Conservation (phyloP, 2,113 vertebrate genomes). For the Rhinopomastus cyanomelas region DNA sequence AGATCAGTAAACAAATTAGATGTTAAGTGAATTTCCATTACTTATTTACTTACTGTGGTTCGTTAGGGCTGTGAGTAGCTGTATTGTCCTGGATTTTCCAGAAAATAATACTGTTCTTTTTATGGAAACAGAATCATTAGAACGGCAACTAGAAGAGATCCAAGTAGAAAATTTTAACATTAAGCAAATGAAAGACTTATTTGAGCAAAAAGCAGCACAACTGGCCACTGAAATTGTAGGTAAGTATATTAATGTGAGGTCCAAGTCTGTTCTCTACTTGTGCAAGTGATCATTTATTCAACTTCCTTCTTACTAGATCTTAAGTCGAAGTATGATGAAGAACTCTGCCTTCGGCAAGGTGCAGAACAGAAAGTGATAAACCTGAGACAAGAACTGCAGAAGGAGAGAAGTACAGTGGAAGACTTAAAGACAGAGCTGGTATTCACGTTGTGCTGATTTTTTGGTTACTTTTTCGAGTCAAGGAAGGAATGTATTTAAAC, state of each 20-base stretch:
- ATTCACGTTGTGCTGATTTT: constrained; percentile 34
- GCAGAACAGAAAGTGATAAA: constrained; percentile 82
- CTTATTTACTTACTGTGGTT: neutral
- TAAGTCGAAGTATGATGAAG: constrained; percentile 95
- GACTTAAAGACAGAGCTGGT: constrained; percentile 93
- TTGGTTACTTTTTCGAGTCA: neutral
- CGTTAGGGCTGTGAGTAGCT: neutral
- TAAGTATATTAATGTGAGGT: constrained; percentile 65
- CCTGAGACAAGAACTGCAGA: constrained; percentile 85
- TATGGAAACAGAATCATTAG: constrained; percentile 82
- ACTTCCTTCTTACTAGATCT: constrained; percentile 78
- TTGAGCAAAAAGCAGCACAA: constrained; percentile 98
- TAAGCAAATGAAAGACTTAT: constrained; percentile 99
- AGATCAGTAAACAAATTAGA: neutral
- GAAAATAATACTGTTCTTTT: constrained; percentile 48
- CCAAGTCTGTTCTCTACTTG: neutral
- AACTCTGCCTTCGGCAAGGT: constrained; percentile 86
- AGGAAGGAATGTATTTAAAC: neutral
- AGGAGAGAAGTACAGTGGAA: constrained; percentile 79
- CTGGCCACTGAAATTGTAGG: constrained; percentile 96
- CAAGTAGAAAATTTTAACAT: constrained; percentile 97
- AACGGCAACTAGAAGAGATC: constrained; percentile 89
- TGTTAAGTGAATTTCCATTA: neutral
- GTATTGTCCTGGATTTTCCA: neutral
- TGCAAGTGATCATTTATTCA: neutral